Evolutionary conservation across 37 sponge, comb jelly and placozoan species (phyloP).

Genomic region (Ephydatia muelleri): DNA sequence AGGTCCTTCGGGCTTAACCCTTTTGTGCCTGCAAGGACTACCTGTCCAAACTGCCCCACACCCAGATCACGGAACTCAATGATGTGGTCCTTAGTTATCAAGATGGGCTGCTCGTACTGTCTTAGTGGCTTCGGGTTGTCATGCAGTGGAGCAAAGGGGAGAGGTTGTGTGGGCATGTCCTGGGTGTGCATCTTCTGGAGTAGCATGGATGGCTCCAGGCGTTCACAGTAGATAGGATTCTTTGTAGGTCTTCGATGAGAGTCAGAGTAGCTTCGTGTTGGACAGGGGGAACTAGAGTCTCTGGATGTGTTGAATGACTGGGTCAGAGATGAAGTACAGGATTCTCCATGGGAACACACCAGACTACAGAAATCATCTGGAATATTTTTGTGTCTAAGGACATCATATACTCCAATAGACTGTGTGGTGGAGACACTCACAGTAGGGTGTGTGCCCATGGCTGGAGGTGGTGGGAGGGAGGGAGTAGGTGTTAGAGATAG

Average conservation of each 20-base stretch:
- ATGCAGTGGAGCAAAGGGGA: constrained; percentile 41
- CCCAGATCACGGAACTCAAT: constrained; percentile 37
- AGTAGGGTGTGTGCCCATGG: no score
- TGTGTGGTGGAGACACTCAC: neutral
- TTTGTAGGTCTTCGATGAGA: neutral
- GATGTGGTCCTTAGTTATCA: constrained; percentile 32
- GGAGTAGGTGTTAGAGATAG: neutral
- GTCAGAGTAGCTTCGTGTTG: neutral
- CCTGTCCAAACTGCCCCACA: constrained; percentile 79
- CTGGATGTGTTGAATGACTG: neutral
- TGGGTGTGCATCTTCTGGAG: neutral
- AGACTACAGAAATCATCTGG: neutral
- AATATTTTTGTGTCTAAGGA: neutral
- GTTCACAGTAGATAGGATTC: neutral
- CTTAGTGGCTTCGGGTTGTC: constrained; percentile 50
- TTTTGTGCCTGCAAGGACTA: constrained; percentile 68
- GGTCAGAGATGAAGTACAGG: neutral
- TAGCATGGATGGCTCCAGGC: neutral
- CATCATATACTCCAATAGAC: no score
- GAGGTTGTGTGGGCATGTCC: neutral
- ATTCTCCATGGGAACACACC: neutral
- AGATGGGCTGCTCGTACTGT: constrained; percentile 38
- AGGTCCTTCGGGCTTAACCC: constrained; percentile 67
- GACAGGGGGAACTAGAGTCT: neutral
- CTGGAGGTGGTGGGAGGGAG: neutral